Base-by-base conservation (phyloP, 2,113 vertebrate genomes). In the Nothobranchius furzeri region DNA sequence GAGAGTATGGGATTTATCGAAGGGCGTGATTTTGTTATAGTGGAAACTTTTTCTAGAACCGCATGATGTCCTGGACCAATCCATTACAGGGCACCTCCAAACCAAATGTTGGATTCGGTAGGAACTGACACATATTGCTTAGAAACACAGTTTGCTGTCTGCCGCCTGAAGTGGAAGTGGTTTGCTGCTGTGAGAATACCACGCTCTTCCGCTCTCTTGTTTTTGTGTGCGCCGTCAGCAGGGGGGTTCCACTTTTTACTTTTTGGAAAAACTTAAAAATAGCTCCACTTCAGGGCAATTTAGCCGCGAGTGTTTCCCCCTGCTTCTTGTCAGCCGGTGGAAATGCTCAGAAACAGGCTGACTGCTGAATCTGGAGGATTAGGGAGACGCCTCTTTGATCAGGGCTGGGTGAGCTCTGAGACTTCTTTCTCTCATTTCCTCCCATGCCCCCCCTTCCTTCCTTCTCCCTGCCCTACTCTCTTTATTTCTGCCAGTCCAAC, bases 311-410 rank as follows among this genome's bases (percentile, higher is more conserved):
- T 88, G 87, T 90, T 91, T 86, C 84, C 75, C 71, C 71, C 79
- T 75, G 68, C 70, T 82, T 79, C 85, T 78, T 64, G 71, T 76
- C 67, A 51, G 87, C 79, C 82, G 84, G 80, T 88, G 88, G 79
- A 91, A 85, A 88, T 85, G 83, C 86, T 86, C 82, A 65, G 83
- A 86, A 89, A 92, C 89, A 82, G 86, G 77, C 85, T 83, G 87
- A 85, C 85, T 91, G 87, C 88, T 89, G 89, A 91, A 92, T 87
- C 77, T 87, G 83, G 85, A 87, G 90, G 90, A 91, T 92, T 92
- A 92, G 79, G 80, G 70, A 90, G 85, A 79, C 78, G 68, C 82
- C 84, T 86, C 90, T 93, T 93, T 92, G 92, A 93, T 93, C 92
- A 91, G 76, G 72, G 69, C 73, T 79, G 86, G 83, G 76, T 78